Base-by-base conservation (phyloP, 2,113 vertebrate species). In the Bungarus multicinctus region DNA sequence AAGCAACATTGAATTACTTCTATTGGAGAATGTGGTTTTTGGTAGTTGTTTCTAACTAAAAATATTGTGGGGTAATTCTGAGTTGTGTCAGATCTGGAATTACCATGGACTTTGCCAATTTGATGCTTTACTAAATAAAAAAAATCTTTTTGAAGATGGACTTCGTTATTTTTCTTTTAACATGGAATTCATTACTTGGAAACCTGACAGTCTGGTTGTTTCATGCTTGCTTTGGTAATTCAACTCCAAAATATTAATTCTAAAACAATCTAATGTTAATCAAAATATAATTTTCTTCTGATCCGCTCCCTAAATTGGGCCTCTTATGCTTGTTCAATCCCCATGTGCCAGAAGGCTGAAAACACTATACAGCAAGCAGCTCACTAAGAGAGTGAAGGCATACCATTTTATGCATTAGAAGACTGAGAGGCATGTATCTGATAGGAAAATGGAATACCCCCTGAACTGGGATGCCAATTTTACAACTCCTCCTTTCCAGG, bases 191-290 rank as follows among this genome's bases (percentile, higher is more conserved):
- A 43, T 43, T 3, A 43, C 43, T 43, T 43, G 43, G 47, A 50
- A 50, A 50, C 47, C 47, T 50, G 47, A 50, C 47, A 55, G 5
- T 9, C 22, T 92, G 16, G 90, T 64, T 81, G 87, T 74, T 93
- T 92, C 93, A 87, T 55, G 47, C 3, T 94, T 54, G 50, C 94
- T 81, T 89, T 95, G 93, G 85, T 64, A 25, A 88, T 9, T 30
- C 85, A 90, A 58, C 89, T 92, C 92, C 20, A 57, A 57, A 57
- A 57, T 25, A 60, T 60, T 60, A 60, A 60, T 60, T 60, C 58
- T 60, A 60, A 60, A 60, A 30, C 27, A 60, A 30, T 30, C 25
- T 30, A 60, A 27, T 60, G 58, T 60, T 93, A 45, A 87, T 85
- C 10, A 90, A 58, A 81, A 3, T 57, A 45, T 95, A 14, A 90